Conservation (phyloP, 2,113 vertebrate genomes). For the Cyanoramphus novaezelandiae region DNA sequence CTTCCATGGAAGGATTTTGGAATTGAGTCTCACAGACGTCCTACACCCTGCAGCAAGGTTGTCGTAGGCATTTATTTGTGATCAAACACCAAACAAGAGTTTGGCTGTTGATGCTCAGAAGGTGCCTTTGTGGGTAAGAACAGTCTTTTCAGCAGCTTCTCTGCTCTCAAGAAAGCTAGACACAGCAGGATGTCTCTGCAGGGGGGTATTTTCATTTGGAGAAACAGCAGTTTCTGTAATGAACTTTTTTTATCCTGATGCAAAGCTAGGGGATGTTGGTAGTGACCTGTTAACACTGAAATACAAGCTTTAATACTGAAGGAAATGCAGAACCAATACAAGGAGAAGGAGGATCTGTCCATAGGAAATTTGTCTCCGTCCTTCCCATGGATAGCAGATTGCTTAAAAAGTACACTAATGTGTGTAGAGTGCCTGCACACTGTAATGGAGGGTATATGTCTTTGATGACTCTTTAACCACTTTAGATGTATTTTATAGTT, state of each 20-base stretch:
- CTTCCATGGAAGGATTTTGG: neutral
- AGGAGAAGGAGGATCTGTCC: neutral
- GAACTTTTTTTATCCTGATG: neutral
- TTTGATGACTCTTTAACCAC: neutral
- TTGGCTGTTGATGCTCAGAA: neutral
- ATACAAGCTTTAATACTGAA: neutral
- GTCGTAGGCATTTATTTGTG: neutral
- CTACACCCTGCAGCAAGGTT: neutral
- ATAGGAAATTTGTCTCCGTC: neutral
- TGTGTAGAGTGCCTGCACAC: neutral
- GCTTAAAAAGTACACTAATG: neutral
- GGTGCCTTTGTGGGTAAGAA: neutral
- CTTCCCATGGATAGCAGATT: neutral
- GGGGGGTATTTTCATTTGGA: slow-evolving; percentile 20
- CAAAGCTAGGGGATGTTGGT: neutral
- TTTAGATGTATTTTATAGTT: neutral
- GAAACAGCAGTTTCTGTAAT: slow-evolving; percentile 2
- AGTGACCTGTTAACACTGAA: neutral
- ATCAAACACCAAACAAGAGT: neutral
- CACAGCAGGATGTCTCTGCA: neutral
- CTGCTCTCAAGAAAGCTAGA: neutral
- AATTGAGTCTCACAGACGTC: neutral
- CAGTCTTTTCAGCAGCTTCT: slow-evolving; percentile 2
- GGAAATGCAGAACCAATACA: neutral
- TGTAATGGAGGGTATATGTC: neutral